A percentile compares a stretch with the other conserved stretches of the same genome.
These are phyloP conservation scores for Prinia subflava DNA, from an alignment of 2,113 vertebrate species.

Conservation along the genomic window DNA sequence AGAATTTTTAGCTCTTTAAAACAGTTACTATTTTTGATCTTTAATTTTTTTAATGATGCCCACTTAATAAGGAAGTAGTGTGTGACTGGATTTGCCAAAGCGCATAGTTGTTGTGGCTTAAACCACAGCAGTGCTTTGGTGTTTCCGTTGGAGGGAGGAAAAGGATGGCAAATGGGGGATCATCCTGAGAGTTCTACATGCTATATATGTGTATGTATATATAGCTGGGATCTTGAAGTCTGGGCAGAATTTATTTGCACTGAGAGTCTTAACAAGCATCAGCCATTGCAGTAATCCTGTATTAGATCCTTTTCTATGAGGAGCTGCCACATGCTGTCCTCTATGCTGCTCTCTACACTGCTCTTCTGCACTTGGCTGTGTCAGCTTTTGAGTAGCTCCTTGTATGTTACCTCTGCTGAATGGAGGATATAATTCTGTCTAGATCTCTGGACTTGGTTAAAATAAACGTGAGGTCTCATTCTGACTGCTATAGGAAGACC, in stretches of 20 bases:
- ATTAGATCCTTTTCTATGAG: background rate
- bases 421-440: background rate
- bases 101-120: background rate
- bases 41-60: background rate
- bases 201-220: rapidly evolving
- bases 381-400: background rate
- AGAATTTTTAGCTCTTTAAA: background rate
- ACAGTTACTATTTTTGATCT: background rate
- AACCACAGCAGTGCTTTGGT: background rate
- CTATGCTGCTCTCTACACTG: background rate
- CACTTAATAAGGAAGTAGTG: background rate
- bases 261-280: background rate
- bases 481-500: background rate
- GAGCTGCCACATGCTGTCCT: background rate
- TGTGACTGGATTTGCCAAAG: background rate
- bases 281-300: background rate
- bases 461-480: background rate
- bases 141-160: background rate
- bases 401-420: background rate
- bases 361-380: background rate
- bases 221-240: background rate
- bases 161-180: background rate
- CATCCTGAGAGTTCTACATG: background rate
- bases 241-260: background rate
- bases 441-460: background rate